A percentile compares a stretch with the other conserved stretches of the same genome.
Evolutionary conservation across 2,888 invertebrate genomes (phyloP).

Genomic region (Trachelus stipa): DNA sequence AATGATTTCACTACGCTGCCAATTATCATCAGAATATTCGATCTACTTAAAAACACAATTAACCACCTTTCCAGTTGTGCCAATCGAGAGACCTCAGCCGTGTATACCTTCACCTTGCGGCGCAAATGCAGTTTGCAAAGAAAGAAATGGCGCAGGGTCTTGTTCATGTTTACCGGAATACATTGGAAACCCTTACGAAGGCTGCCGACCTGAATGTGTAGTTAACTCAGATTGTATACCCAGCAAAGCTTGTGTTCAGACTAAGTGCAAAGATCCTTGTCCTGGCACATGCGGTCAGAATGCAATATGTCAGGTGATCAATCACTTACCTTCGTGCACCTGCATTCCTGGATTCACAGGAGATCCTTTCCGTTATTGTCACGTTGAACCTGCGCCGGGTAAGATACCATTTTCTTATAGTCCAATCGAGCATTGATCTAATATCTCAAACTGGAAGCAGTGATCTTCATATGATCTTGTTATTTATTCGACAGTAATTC

Average conservation of each 20-base stretch:
- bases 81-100: conserved; percentile 33
- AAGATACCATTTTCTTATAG: neutral
- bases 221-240: conserved; percentile 61
- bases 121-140: conserved; percentile 54
- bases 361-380: conserved; percentile 68
- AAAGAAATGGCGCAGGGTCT: conserved; percentile 48
- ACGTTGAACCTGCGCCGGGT: conserved; percentile 32
- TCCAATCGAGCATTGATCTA: neutral
- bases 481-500: conserved; percentile 5
- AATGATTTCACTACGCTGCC: neutral
- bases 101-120: conserved; percentile 57
- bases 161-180: conserved; percentile 60
- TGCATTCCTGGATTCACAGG: conserved; percentile 53
- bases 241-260: conserved; percentile 68
- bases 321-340: conserved; percentile 20
- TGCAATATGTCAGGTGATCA: conserved; percentile 68
- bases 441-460: neutral
- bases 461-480: neutral
- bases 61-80: conserved; percentile 7
- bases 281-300: conserved; percentile 69
- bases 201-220: conserved; percentile 59
- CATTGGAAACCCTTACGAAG: conserved; percentile 52
- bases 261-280: conserved; percentile 70
- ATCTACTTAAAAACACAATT: neutral
- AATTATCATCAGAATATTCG: neutral